Base-by-base conservation (phyloP, 2,888 invertebrate genomes). In the Imbricaverruca yamaguchii region DNA sequence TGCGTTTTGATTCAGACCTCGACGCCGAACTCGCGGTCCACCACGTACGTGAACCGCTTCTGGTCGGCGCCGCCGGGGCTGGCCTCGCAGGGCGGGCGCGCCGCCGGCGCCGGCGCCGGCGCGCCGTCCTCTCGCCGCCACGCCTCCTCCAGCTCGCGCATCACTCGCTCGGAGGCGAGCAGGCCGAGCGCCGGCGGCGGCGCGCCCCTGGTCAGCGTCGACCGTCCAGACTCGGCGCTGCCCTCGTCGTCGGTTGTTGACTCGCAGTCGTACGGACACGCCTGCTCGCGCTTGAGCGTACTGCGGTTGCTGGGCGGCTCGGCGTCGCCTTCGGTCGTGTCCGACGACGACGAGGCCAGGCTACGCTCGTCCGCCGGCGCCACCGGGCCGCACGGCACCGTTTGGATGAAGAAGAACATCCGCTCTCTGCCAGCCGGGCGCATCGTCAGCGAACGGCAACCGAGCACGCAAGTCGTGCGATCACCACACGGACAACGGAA, bases 361-460 rank as follows among this genome's bases (percentile, higher is more conserved):
- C 87, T 9, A 87, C 86, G 61, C 21, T 74, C 74, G 55, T 74
- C 74, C 15, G 55, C 4, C 21, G 53, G 53, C 85, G 85, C 85
- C 86, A 85, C 83, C 86, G 86, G 25, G 86, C 86, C 25, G 85
- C 61, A 39, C 53, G 80, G 55, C 74, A 74, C 74, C 65, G 80
- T 55, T 23, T 74, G 92, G 0, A 96, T 96, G 88, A 97, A 97
- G 89, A 97, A 97, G 74, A 96, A 95, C 93, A 97, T 96, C 89
- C 97, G 97, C 89, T 97, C 96, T 89, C 97, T 97, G 89, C 59
- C 89, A 89, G 86, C 84, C 85, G 84, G 83, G 74, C 82, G 25
- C 25, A 10, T 56, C n/a, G 25, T 81, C 13, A 21, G 56, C 1
- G 39, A 39, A 39, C 39, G 39, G 39, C 39, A 39, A 39, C 2